Evolutionary conservation across 2,113 vertebrate species (phyloP).

Genomic region (Nipponia nippon): DNA sequence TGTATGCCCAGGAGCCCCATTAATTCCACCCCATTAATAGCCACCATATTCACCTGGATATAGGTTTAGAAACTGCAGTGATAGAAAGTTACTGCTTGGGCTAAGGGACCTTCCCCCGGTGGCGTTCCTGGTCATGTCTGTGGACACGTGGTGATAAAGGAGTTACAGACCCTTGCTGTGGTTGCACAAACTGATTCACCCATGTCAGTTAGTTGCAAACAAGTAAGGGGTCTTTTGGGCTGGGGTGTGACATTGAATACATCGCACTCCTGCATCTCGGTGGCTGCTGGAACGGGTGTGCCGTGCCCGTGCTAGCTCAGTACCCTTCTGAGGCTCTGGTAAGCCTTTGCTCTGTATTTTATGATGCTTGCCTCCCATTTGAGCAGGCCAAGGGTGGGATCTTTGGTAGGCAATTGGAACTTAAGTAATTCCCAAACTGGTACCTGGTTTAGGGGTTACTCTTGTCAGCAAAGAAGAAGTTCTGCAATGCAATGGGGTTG

Average conservation of each 20-base stretch:
- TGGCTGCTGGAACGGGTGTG: neutral
- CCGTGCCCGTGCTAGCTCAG: fast-evolving
- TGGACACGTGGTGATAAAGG: fast-evolving
- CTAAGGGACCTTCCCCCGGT: neutral
- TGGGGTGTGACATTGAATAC: neutral
- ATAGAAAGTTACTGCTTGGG: neutral
- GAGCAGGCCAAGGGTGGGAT: neutral
- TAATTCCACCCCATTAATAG: neutral
- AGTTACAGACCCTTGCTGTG: neutral
- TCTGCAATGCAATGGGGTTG: neutral
- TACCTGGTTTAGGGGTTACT: neutral
- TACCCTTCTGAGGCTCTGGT: neutral
- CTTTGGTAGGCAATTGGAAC: neutral
- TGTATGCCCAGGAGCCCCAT: neutral
- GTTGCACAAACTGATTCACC: neutral
- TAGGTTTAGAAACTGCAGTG: neutral
- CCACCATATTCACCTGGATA: neutral
- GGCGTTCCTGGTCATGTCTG: neutral
- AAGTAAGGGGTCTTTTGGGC: neutral
- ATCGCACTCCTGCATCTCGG: neutral
- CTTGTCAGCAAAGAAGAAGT: neutral
- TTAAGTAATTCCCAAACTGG: neutral
- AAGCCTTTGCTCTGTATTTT: neutral
- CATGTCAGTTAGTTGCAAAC: neutral
- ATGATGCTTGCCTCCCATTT: neutral